Percentiles rank a stretch among this genome's conserved stretches.
Conservation (phyloP, 2,888 invertebrate species). For the Resseliella maxima region DNA sequence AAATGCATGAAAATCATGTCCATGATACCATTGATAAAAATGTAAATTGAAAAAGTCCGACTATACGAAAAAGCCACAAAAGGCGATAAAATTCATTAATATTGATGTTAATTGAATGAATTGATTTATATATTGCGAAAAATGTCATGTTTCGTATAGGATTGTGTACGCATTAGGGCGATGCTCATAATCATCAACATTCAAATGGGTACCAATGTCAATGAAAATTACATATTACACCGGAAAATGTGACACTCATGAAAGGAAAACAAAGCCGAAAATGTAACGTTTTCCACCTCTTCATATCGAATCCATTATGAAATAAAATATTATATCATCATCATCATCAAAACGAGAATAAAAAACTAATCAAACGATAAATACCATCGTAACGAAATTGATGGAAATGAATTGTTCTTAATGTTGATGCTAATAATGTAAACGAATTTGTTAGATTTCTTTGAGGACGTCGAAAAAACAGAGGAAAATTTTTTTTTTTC, state of each 20-base stretch:
- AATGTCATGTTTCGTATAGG: slow-evolving; percentile 20
- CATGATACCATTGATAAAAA: neutral
- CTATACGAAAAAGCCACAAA: neutral
- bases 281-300: neutral
- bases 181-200: too few relatives aligned
- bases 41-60: slow-evolving; percentile 10
- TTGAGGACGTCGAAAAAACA: too few relatives aligned
- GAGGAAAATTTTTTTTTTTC: too few relatives aligned
- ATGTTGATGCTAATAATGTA: neutral
- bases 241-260: neutral
- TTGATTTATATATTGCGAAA: slow-evolving; percentile 31
- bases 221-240: too few relatives aligned
- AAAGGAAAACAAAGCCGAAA: neutral
- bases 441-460: neutral
- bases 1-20: neutral
- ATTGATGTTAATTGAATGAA: slow-evolving; percentile 28
- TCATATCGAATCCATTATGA: neutral
- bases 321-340: neutral
- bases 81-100: slow-evolving; percentile 27
- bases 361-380: neutral
- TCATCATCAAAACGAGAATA: neutral
- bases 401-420: neutral
- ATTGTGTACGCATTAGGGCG: too few relatives aligned
- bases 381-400: neutral
- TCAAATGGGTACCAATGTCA: too few relatives aligned